Conservation (phyloP, 2,888 invertebrate genomes). For the Yponomeuta sedellus region DNA sequence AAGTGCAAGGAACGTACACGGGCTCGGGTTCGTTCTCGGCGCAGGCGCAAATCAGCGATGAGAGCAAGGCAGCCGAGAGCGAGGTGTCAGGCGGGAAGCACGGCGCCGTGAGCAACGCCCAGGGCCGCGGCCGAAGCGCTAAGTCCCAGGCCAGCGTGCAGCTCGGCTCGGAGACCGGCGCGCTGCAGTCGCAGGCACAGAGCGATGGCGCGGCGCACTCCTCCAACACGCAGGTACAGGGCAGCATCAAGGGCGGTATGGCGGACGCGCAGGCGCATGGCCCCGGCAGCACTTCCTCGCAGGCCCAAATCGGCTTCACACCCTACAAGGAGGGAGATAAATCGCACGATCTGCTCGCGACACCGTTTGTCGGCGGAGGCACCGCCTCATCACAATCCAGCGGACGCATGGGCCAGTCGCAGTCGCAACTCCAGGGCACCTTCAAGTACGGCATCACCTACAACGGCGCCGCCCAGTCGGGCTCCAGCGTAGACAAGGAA, state of each 20-base stretch:
- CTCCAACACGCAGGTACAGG: constrained; percentile 87
- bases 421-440: constrained; percentile 88
- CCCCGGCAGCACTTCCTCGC: constrained; percentile 89
- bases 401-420: constrained; percentile 84
- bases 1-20: constrained; percentile 87
- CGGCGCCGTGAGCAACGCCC: constrained; percentile 85
- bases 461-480: constrained; percentile 88
- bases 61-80: constrained; percentile 82
- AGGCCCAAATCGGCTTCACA: constrained; percentile 91
- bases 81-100: constrained; percentile 83
- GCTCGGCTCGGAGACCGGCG: constrained; percentile 84
- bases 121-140: constrained; percentile 83
- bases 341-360: constrained; percentile 58
- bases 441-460: constrained; percentile 86
- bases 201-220: constrained; percentile 85
- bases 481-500: constrained; percentile 81
- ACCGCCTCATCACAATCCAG: constrained; percentile 88
- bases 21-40: constrained; percentile 89
- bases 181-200: constrained; percentile 84
- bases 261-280: constrained; percentile 91
- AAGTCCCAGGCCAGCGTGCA: constrained; percentile 87
- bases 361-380: constrained; percentile 84
- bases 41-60: constrained; percentile 86
- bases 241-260: constrained; percentile 87
- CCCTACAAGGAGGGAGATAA: constrained; percentile 81